Conservation (phyloP, 2,113 vertebrate genomes). For the Ardeotis arabs region DNA sequence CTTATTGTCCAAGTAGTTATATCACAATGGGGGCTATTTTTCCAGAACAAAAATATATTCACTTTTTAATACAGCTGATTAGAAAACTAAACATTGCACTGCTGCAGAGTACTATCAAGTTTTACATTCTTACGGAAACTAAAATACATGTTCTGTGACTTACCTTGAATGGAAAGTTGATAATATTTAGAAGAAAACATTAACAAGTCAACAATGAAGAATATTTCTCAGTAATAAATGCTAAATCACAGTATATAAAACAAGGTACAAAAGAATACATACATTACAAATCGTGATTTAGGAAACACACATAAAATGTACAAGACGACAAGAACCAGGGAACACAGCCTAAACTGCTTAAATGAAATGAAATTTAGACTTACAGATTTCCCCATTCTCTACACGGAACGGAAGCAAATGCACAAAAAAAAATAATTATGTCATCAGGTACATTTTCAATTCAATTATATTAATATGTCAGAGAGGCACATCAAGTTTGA, state of each 20-base stretch:
- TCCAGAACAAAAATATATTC: not conserved
- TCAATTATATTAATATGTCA: not conserved
- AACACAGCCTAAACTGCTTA: not conserved
- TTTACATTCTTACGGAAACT: not conserved
- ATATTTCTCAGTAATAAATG: not conserved
- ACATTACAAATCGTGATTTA: not conserved
- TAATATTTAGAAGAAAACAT: not conserved
- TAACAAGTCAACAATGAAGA: not conserved
- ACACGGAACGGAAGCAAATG: slow-evolving; percentile 80
- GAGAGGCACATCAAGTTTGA: not conserved
- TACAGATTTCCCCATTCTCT: slow-evolving; percentile 98
- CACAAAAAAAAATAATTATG: slow-evolving; percentile 22
- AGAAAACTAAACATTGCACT: not conserved
- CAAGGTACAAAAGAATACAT: not conserved
- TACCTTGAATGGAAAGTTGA: not conserved
- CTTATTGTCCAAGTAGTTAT: not conserved
- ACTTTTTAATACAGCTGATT: not conserved
- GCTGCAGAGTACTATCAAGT: not conserved
- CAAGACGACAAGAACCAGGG: not conserved
- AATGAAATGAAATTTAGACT: slow-evolving; percentile 75
- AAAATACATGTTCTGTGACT: not conserved
- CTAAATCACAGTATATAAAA: not conserved
- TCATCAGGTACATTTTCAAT: not conserved
- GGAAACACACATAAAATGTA: not conserved
- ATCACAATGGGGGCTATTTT: not conserved